Conservation (phyloP, 2,113 vertebrate species). For the Prunella fulvescens region DNA sequence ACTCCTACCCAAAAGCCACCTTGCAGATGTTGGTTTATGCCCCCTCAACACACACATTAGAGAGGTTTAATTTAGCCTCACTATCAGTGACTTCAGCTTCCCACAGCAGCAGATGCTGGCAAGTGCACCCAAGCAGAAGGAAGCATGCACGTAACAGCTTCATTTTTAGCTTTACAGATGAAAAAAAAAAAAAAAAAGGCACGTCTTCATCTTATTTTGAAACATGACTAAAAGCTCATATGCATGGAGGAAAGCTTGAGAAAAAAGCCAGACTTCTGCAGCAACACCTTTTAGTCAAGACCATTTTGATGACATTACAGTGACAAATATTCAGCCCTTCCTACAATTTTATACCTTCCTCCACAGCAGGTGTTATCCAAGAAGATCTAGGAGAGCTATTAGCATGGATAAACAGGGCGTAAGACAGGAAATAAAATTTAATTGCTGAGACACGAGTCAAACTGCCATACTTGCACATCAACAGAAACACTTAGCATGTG, state of each 20-base stretch:
- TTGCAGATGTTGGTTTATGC: background rate
- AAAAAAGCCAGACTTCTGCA: background rate
- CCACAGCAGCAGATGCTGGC: background rate
- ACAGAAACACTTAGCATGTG: background rate
- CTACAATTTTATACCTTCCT: slow-evolving; percentile 18
- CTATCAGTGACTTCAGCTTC: background rate
- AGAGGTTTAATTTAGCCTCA: background rate
- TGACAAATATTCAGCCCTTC: slow-evolving; percentile 23
- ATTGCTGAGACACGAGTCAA: background rate
- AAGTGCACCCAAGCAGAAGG: background rate
- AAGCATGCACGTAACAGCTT: background rate
- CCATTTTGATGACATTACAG: background rate
- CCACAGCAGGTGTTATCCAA: slow-evolving; percentile 5
- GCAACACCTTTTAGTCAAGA: background rate
- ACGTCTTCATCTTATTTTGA: background rate
- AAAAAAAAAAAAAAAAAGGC: background rate
- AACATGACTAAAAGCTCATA: background rate
- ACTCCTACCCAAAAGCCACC: background rate
- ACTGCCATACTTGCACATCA: background rate
- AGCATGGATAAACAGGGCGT: background rate
- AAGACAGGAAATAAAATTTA: slow-evolving; percentile 28
- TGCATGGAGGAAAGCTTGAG: background rate
- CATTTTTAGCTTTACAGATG: background rate
- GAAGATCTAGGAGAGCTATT: slow-evolving; percentile 4
- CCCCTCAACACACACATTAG: background rate